Base-by-base conservation (phyloP, 2,888 invertebrate species). In the Lepidocyrtoides sp. region DNA sequence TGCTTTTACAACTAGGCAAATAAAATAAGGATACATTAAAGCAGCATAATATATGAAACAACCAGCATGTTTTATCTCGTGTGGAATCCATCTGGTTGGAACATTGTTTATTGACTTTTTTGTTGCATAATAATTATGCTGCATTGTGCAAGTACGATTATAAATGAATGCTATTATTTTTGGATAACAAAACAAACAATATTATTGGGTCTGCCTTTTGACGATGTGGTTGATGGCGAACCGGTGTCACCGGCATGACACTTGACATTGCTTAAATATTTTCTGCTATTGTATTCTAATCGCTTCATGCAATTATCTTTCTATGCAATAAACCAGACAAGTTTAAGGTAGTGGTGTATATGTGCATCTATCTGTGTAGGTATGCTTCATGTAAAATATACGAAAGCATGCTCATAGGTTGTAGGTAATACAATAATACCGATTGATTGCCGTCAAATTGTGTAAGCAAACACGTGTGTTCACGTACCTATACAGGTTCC, bases 171-270 rank as follows among this genome's bases (percentile, higher is more conserved):
- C 5, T 14, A 20, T 57, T 57, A 57, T 57, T 57, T 57, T 57
- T 57, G n/a, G 57, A 57, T 57, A 23, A 8, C 4, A 48, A 48
- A 48, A 14, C 12, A 48, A 14, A 48, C 44, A 48, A 48, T 14
- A 14, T 7, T 48, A 12, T 2, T 48, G 8, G 2, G 44, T 12
- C 44, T 48, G 2, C 14, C 12, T 2, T 4, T 7, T 48, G 48
- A 14, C 48, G 2, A 48, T 14, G 20, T 14, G 2, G 26, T 36
- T 69, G 66, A 69, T 17, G 66, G 66, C 17, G 8, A 69, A 69
- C 66, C 36, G 66, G 66, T 69, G 23, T 8, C 29, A 14, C 66
- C 66, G 66, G 66, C 66, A 69, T 69, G 0, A 29, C 63, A 63
- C 23, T 8, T 69, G 66, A 69, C 66, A 69, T 69, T 69, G 63